Base-by-base conservation (phyloP, 2,113 vertebrate species). In the Tyrannus savana region DNA sequence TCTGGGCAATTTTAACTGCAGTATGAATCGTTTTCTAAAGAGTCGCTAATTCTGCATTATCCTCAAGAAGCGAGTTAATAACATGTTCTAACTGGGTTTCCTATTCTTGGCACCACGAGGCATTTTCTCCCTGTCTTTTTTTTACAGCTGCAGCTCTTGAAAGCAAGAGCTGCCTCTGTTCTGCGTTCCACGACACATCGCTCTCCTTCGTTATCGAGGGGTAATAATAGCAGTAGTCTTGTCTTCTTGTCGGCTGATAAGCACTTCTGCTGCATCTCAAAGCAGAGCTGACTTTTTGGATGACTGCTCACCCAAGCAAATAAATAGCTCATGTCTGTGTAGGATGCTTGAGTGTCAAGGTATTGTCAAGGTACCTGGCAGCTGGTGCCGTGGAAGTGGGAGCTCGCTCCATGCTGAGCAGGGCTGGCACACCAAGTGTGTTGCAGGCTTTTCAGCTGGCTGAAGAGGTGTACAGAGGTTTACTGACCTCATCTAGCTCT, bases 271-370 rank as follows among this genome's bases (percentile, higher is more conserved):
- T 53, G 75, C 92, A 30, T 42, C 33, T 72, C 77, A 35, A 49
- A 95, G 85, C 75, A 50, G 37, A 46, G 63, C 67, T 35, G 75
- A 53, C 72, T 81, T 84, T 73, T 60, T 35, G 59, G 86, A 47
- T 67, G 83, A 27, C 72, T 90, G 89, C 73, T 96, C 76, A 63
- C 21, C 79, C 88, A 52, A 80, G 93, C 72, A 81, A 86, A 93
- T 71, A 92, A 95, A 81, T 6, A 92, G 55, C 79, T 84, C 2
- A 0, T 1, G 1, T 66, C 73, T 84, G 49, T 4, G 3, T 10
- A 9, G 72, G 82, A 27, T 3, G 71, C 42, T 11, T 2, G 58
- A 39, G 55, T 77, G 82, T 28, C 75, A 12, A 5, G 49, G 49
- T 50, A 50, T 15, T 27, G 24, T 50, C 49, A 50, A 58, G 71